Base-by-base conservation (phyloP, 2,888 invertebrate species). In the Trichacis sp. region DNA sequence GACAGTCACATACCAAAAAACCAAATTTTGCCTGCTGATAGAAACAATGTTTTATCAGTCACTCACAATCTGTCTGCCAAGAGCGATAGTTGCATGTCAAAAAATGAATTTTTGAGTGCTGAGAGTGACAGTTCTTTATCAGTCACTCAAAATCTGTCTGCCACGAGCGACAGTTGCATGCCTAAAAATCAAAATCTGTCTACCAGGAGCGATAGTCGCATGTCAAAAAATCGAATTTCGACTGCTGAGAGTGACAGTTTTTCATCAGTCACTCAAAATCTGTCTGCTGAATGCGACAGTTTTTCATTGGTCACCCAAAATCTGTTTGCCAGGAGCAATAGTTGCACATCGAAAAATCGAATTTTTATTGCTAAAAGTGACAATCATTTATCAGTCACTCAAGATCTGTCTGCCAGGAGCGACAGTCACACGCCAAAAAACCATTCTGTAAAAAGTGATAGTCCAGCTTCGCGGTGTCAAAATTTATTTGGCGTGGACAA, bases 81-180 rank as follows among this genome's bases (percentile, higher is more conserved):
- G 2, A 5, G 43, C 43, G 43, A 43, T 14, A 43, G 14, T 43
- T 12, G 19, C 19, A 17, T 43, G 9, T 15, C 14, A 15, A 5
- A 14, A 3, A 43, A 2, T 43, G n/a, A 14, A 6, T 5, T 2
- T 43, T 18, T 43, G 43, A n/a, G 9, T n/a, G n/a, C n/a, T n/a
- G n/a, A n/a, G n/a, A n/a, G n/a, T n/a, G n/a, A n/a, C n/a, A n/a
- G n/a, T n/a, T n/a, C n/a, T n/a, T n/a, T n/a, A n/a, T n/a, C n/a
- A n/a, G n/a, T n/a, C n/a, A 12, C 2, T 43, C 9, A 43, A 43
- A 43, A 12, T 43, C 14, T 43, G 43, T 14, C 43, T 43, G 43
- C 43, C 14, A 43, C 11, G 19, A 15, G 43, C 14, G 43, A 43
- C 43, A 43, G 15, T 14, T 18, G 12, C 15, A 12, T 43, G 2